These are phyloP conservation scores for Eudasyphora cyanicolor DNA, from an alignment of 2,888 invertebrate species.

Conservation along the genomic window DNA sequence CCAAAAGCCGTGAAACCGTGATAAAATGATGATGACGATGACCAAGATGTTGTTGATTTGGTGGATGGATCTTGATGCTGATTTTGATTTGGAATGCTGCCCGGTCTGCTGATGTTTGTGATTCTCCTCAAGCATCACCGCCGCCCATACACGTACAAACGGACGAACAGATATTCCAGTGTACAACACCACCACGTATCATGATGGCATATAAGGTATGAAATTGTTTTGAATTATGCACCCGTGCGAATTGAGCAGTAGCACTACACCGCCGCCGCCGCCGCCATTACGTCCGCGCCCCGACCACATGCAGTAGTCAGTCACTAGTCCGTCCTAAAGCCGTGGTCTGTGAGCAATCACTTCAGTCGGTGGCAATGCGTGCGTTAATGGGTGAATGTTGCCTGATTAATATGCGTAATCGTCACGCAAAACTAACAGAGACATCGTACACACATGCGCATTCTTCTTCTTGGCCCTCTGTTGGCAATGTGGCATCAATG, in stretches of 20 bases:
- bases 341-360: constrained; percentile 17
- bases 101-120: constrained; percentile 14
- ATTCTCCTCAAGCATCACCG: constrained; percentile 30
- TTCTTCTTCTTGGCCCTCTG: background rate
- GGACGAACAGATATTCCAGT: background rate
- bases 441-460: constrained; percentile 30
- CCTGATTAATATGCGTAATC: constrained; percentile 65
- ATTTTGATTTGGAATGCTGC: background rate
- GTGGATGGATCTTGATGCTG: background rate
- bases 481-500: background rate
- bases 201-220: constrained; percentile 66
- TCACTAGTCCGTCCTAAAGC: constrained; percentile 35
- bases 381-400: constrained; percentile 64
- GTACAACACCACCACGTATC: constrained; percentile 56
- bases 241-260: constrained; percentile 62
- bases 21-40: constrained; percentile 64
- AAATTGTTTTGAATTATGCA: constrained; percentile 68
- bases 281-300: too few relatives aligned
- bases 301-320: constrained; percentile 33
- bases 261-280: constrained; percentile 33
- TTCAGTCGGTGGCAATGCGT: background rate
- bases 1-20: constrained; percentile 55
- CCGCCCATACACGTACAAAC: background rate
- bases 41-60: constrained; percentile 35
- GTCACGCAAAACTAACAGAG: constrained; percentile 63